Base-by-base conservation (phyloP, 1,140 invertebrate species). In the Drosophila kikkawai region DNA sequence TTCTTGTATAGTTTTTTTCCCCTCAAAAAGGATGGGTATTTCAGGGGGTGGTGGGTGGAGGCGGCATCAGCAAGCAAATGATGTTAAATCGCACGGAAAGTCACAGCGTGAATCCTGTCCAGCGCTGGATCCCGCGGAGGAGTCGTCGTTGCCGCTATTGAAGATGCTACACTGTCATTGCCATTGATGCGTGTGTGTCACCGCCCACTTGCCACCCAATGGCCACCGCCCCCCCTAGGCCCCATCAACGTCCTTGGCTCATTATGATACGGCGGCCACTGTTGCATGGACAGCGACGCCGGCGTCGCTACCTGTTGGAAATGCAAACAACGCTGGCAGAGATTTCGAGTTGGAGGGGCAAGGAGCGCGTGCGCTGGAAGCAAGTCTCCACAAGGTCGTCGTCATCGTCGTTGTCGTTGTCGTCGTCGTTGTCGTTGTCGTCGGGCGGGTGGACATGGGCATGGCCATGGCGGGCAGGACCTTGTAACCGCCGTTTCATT, bases 291-390 rank as follows among this genome's bases (percentile, higher is more conserved):
- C 83, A 67, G 67, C 83, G 83, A 66, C 64, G 82, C 41, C 55
- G 42, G 34, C 82, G 13, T 44, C 79, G 73, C 85, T 90, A 87
- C 84, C 84, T 87, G 84, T 87, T 87, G 84, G 84, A 87, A 87
- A 81, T 75, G 84, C 84, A 90, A 87, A 87, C 85, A 88, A 48
- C 53, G 75, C 41, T 64, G 64, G 37, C 83, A 71, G 66, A 60
- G 59, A 29, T 34, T 34, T 22, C 57, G 36, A 34, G 15, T 7
- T 22, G 36, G 8, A 22, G 53, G 53, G 13, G 36, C 19, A 39
- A 39, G 53, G 34, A 8, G 80, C 80, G 84, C 84, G 67, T 26
- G 69, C 84, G 74, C 69, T 88, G 84, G 84, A 88, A 88, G 13
- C 17, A 53, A 88, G 37, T 88, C 84, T 90, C 79, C 85, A 84